Percentiles rank a stretch among this genome's conserved stretches.
phyloP scores from a whole-genome alignment of 2,113 vertebrate species.

The Sardina pilchardus region DNA sequence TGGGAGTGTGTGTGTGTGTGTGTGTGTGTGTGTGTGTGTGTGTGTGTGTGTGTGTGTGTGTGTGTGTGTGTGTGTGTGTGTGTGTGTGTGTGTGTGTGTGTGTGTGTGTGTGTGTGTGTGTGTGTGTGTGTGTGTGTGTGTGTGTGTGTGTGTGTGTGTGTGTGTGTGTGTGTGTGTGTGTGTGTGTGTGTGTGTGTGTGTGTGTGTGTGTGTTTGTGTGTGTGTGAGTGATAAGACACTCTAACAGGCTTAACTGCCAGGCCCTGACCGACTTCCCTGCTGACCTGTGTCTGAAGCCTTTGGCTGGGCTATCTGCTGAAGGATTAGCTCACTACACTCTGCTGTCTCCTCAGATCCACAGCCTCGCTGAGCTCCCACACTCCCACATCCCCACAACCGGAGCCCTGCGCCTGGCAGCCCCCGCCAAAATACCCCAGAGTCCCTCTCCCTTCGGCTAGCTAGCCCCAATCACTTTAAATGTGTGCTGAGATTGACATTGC shows the following conservation, averaged over 20 bases:
- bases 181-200: neutral
- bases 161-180: neutral
- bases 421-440: neutral
- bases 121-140: neutral
- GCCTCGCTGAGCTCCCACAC: neutral
- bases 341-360: constrained; percentile 29
- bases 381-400: neutral
- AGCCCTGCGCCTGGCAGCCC: neutral
- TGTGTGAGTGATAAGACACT: constrained; percentile 45
- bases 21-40: constrained; percentile 12
- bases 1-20: neutral
- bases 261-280: constrained; percentile 55
- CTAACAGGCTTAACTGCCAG: constrained; percentile 54
- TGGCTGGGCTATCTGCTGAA: neutral
- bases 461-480: too few species aligned
- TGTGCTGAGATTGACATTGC: too few species aligned
- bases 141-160: neutral
- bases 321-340: constrained; percentile 11
- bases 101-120: constrained; percentile 21
- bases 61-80: constrained; percentile 12
- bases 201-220: constrained; percentile 9
- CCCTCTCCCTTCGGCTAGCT: neutral
- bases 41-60: neutral
- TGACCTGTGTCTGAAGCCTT: constrained; percentile 46
- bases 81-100: neutral